Conservation (phyloP, 2,113 vertebrate genomes). For the Psammodynastes pulverulentus region DNA sequence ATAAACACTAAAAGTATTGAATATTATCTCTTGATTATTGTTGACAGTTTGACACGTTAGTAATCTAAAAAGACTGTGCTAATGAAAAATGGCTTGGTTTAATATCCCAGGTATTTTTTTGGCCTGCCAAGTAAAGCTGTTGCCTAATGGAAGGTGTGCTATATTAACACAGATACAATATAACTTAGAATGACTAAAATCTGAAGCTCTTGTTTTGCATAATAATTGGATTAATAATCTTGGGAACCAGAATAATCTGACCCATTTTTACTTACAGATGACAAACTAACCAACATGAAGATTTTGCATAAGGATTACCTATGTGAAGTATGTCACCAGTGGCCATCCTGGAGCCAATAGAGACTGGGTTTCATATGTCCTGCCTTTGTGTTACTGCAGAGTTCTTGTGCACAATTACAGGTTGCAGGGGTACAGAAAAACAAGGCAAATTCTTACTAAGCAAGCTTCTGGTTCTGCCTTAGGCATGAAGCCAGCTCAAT, state of each 20-base stretch:
- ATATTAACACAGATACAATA: neutral
- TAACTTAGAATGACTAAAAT: neutral
- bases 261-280: neutral
- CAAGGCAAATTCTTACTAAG: neutral
- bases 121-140: neutral
- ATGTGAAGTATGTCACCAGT: neutral
- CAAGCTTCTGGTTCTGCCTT: neutral
- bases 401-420: neutral
- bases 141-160: neutral
- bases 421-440: neutral
- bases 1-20: neutral
- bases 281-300: neutral
- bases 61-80: constrained; percentile 4
- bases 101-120: neutral
- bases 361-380: neutral
- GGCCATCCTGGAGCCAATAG: neutral
- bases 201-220: neutral
- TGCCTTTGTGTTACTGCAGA: neutral
- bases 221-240: neutral
- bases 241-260: neutral
- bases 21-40: constrained; percentile 22
- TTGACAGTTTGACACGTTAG: constrained; percentile 17
- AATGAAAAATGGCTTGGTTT: neutral
- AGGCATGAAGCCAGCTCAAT: neutral
- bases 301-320: neutral